These are phyloP conservation scores for Callorhinus ursinus DNA, from an alignment of 2,113 vertebrate genomes.

Conservation along the genomic window DNA sequence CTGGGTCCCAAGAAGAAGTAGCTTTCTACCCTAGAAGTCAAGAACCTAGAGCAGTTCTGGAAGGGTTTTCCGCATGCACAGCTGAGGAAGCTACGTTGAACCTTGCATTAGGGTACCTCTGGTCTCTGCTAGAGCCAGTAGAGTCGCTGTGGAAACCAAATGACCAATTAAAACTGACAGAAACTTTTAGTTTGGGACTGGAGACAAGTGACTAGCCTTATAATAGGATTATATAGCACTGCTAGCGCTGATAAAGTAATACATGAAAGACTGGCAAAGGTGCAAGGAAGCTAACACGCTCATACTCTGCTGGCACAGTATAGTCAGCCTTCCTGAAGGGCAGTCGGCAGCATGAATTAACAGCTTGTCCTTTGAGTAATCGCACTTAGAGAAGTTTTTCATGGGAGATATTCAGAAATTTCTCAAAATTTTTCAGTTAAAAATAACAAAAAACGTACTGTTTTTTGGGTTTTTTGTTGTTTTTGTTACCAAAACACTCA, in stretches of 20 bases:
- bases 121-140: neutral
- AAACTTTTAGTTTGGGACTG: neutral
- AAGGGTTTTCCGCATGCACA: neutral
- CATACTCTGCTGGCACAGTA: accelerated
- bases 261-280: neutral
- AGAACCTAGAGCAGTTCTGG: neutral
- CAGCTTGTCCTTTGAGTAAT: neutral
- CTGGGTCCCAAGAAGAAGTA: neutral
- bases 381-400: neutral
- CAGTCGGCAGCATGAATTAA: neutral
- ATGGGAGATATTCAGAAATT: neutral
- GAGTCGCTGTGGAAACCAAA: conserved; percentile 27
- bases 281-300: neutral
- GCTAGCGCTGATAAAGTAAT: neutral
- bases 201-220: neutral
- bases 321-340: neutral
- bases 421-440: neutral
- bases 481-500: neutral
- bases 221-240: neutral
- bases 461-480: neutral
- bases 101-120: neutral
- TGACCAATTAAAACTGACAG: neutral
- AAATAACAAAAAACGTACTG: neutral
- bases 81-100: neutral
- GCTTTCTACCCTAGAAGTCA: neutral